Percentiles rank a stretch among this genome's conserved stretches.
Evolutionary conservation across 2,113 vertebrate genomes (phyloP).

Genomic region (Myrmophylax atrothorax): DNA sequence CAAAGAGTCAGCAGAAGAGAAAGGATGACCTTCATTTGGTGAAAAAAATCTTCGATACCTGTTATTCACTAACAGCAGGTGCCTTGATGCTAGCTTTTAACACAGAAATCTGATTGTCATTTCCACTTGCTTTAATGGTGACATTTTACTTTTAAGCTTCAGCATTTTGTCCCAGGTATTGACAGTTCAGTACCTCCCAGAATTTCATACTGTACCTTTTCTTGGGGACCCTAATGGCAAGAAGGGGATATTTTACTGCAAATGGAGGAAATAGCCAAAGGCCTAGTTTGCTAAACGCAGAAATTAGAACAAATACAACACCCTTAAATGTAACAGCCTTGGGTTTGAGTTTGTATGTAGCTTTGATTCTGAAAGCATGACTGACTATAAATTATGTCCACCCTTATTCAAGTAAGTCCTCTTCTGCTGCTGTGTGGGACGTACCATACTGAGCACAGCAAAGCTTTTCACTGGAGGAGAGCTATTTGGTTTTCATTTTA

Average conservation of each 20-base stretch:
- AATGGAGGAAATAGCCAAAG: neutral
- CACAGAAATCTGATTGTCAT: conserved; percentile 64
- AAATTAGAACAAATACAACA: conserved; percentile 6
- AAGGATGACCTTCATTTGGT: conserved; percentile 72
- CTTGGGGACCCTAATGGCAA: conserved; percentile 13
- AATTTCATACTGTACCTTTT: conserved; percentile 57
- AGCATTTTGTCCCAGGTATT: conserved; percentile 18
- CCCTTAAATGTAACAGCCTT: conserved; percentile 25
- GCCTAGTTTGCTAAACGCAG: neutral
- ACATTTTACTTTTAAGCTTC: conserved; percentile 61
- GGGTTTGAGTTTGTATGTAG: conserved; percentile 25
- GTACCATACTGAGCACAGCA: neutral
- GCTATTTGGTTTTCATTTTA: neutral
- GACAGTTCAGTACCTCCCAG: conserved; percentile 60
- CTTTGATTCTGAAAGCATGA: neutral
- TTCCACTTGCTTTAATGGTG: conserved; percentile 65
- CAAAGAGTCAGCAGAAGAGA: conserved; percentile 61
- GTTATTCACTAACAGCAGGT: conserved; percentile 65
- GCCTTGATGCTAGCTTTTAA: conserved; percentile 55
- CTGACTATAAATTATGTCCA: neutral
- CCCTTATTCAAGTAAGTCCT: neutral
- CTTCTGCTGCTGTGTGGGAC: neutral
- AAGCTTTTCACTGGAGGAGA: neutral
- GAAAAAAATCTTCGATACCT: conserved; percentile 52
- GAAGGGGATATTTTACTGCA: conserved; percentile 49